These are phyloP conservation scores for Heliocidaris erythrogramma DNA, from an alignment of 35 echinoderm and acorn worm species.

Conservation along the genomic window DNA sequence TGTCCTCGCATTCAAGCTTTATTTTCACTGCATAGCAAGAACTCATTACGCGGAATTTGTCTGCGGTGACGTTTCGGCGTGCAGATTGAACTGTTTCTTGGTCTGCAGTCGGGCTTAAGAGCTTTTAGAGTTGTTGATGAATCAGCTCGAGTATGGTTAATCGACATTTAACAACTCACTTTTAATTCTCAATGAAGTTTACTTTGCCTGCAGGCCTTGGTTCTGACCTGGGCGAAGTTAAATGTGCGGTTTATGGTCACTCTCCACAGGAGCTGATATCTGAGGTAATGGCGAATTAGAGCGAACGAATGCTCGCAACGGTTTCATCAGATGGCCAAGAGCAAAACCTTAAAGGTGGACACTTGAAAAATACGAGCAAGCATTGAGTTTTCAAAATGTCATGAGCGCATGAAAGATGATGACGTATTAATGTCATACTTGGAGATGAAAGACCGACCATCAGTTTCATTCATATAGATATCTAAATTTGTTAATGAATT, in stretches of 20 bases:
- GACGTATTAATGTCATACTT: no score
- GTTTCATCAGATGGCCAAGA: not conserved
- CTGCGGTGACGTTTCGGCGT: not conserved
- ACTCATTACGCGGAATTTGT: not conserved
- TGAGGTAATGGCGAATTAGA: not conserved
- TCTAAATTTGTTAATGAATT: no score
- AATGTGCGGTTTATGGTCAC: not conserved
- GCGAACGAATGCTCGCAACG: not conserved
- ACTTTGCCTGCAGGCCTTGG: constrained; percentile 22
- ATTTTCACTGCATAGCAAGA: not conserved
- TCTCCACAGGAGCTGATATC: not conserved
- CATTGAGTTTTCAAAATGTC: not conserved
- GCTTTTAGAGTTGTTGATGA: constrained; percentile 22
- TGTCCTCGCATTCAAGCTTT: not conserved
- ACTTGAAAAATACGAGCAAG: not conserved
- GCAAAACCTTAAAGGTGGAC: not conserved
- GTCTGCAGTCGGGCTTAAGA: not conserved
- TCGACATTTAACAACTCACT: constrained; percentile 42
- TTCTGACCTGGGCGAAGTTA: not conserved
- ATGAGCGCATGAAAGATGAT: no score
- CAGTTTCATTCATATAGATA: no score
- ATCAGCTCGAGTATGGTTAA: constrained; percentile 44
- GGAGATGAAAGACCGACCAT: no score
- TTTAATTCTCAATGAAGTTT: constrained; percentile 45
- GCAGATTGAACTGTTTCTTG: not conserved